Evolutionary conservation across 2,113 vertebrate species (phyloP), one percentile per base, ranked within the genome.

Genomic region (Plectropomus leopardus): DNA sequence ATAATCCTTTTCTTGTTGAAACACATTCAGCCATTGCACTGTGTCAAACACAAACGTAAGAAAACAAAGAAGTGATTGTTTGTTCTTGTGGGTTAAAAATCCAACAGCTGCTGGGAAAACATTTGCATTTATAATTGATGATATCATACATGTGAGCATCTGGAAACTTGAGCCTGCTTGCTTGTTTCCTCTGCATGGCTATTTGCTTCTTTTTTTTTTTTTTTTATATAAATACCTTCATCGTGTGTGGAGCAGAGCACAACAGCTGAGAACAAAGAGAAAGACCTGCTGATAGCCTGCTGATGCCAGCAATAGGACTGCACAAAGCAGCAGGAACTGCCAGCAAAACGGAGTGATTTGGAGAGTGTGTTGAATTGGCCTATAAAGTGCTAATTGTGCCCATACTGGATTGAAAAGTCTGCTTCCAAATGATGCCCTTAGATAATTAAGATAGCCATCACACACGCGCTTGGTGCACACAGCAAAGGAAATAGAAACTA

Each of bases 201-300:
- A 50, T 32, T 34, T 67, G 21, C 45, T 50, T 23, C 51, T 47
- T 50, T 53, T 26, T 19, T 51, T 40, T 32, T 50, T 53, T n/a
- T 19, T 70, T 36, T 24, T 17, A 24, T 23, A 17, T 28, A 68
- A 21, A 82, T 57, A 78, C 82, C 78, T 89, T 82, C 47, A 78
- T 90, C 72, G 80, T 76, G 51, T 78, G 73, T 63, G 47, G 58
- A 67, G 80, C 30, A 84, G 55, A 84, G 64, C 51, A 73, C 74
- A 86, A 84, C 73, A 89, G 72, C 81, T 66, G 88, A 84, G 85
- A 92, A 87, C 83, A 93, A 88, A 89, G 77, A 66, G 26, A 75
- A 50, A 85, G 79, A 75, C 86, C 80, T 80, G 82, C 88, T 86
- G 64, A 87, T 86, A 65, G 71, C 45, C 60, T 81, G 83, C 88